Percentiles rank a stretch among this genome's conserved stretches.
Conservation (phyloP, 2,797 vertebrate species). For the Heterohyrax brucei region DNA sequence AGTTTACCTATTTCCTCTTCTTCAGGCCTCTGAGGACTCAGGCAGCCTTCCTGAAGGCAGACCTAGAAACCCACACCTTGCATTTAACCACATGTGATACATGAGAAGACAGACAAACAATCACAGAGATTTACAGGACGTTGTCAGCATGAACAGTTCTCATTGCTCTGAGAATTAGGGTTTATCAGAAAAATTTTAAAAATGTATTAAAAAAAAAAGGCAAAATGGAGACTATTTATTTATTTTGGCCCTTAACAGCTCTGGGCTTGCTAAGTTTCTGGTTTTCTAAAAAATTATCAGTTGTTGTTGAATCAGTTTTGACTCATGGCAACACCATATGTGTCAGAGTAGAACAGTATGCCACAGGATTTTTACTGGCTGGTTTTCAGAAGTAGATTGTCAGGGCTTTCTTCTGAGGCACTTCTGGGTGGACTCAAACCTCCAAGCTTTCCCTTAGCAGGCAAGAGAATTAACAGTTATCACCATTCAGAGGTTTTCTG, state of each 20-base stretch:
- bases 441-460: not conserved
- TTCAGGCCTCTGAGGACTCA: not conserved
- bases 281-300: not conserved
- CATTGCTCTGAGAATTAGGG: conserved; percentile 40
- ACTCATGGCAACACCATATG: not conserved
- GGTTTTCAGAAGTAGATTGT: not conserved
- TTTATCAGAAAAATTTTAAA: conserved; percentile 48
- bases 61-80: not conserved
- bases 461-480: not conserved
- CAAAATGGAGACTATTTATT: not conserved
- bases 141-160: conserved; percentile 24
- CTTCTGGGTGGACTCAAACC: not conserved
- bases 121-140: not conserved
- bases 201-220: no score
- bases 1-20: not conserved
- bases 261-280: not conserved
- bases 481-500: not conserved
- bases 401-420: not conserved
- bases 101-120: not conserved
- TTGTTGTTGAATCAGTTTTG: not conserved
- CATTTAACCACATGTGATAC: not conserved
- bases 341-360: not conserved
- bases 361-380: not conserved
- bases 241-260: not conserved
- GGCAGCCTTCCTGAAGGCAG: not conserved